Conservation (phyloP, 2,888 invertebrate species). For the Lasioglossum morio region DNA sequence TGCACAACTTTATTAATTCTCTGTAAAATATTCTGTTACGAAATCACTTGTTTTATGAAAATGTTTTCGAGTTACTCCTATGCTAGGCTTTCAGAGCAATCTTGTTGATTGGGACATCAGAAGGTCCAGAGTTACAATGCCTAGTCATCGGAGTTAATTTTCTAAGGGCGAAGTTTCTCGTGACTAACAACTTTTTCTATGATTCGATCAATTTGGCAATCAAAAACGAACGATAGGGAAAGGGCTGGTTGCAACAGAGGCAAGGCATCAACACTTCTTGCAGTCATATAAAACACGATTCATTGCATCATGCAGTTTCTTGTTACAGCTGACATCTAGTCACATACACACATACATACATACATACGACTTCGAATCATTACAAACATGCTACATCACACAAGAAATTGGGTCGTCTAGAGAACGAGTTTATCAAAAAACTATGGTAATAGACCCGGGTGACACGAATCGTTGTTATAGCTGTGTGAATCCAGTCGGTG, state of each 20-base stretch:
- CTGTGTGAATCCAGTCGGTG: not conserved
- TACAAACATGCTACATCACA: constrained; percentile 9
- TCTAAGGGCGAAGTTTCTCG: not conserved
- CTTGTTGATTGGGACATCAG: not conserved
- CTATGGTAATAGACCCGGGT: not conserved
- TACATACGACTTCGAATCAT: not conserved
- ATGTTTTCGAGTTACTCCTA: too few relatives aligned
- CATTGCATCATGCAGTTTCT: constrained; percentile 24
- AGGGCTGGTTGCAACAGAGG: not conserved
- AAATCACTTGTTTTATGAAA: too few relatives aligned
- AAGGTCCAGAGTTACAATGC: not conserved
- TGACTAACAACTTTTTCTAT: not conserved
- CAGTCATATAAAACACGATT: not conserved
- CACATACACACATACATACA: not conserved
- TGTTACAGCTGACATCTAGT: constrained; percentile 7
- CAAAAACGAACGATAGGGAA: not conserved
- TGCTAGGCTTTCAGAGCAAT: too few relatives aligned
- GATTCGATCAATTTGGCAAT: not conserved
- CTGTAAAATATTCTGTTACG: too few relatives aligned
- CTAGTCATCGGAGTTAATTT: not conserved
- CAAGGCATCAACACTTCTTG: not conserved
- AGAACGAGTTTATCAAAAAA: constrained; percentile 6
- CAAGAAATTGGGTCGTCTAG: constrained; percentile 9
- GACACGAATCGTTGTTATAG: not conserved
- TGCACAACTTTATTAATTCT: too few relatives aligned